Percentiles rank a stretch among this genome's conserved stretches.
These are phyloP conservation scores for Pomatostomus ruficeps DNA, from an alignment of 2,113 vertebrate genomes.

Conservation along the genomic window DNA sequence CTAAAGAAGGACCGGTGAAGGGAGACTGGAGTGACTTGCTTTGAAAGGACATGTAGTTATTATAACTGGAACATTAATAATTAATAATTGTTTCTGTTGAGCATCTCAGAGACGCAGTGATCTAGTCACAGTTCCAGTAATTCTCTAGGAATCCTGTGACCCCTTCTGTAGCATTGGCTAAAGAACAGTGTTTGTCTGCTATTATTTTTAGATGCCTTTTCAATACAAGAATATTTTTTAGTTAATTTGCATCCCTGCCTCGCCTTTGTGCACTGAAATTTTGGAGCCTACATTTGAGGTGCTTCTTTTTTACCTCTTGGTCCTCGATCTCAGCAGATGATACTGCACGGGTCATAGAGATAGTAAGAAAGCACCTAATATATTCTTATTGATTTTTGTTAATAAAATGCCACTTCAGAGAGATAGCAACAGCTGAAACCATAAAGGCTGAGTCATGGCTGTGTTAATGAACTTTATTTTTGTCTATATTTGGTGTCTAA, in stretches of 20 bases:
- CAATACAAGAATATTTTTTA: neutral
- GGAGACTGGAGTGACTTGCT: neutral
- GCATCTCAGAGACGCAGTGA: neutral
- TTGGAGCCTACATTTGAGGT: neutral
- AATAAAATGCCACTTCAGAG: conserved; percentile 7
- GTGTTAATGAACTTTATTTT: conserved; percentile 1
- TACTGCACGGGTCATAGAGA: neutral
- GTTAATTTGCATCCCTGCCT: neutral
- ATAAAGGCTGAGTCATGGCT: neutral
- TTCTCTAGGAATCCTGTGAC: neutral
- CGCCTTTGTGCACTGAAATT: neutral
- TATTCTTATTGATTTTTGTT: conserved; percentile 20
- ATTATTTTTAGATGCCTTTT: neutral
- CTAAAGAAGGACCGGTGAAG: neutral
- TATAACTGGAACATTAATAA: neutral
- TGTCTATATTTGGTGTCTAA: neutral
- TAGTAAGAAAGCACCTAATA: neutral
- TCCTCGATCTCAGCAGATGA: neutral
- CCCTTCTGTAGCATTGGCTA: neutral
- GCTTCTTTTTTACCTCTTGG: neutral
- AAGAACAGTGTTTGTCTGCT: neutral
- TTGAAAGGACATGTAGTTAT: neutral
- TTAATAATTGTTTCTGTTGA: neutral
- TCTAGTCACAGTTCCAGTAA: neutral
- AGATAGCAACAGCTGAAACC: neutral